Conservation (phyloP, 2,797 vertebrate genomes). For the Paguma larvata region DNA sequence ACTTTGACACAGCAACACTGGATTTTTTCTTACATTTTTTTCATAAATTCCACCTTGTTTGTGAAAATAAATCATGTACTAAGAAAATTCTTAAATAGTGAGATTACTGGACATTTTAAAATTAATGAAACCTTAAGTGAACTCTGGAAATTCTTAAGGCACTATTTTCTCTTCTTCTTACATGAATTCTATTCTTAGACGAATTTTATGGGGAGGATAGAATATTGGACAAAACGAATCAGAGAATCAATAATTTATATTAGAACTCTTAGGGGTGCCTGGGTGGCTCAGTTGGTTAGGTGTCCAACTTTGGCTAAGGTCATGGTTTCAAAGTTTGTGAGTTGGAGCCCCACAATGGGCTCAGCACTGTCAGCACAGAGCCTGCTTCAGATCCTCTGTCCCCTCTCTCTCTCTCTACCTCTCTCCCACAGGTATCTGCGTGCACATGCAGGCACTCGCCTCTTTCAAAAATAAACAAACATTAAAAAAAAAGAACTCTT, state of each 20-base stretch:
- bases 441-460: too few relatives aligned
- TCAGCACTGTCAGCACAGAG: too few relatives aligned
- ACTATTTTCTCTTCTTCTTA: background rate
- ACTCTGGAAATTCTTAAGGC: background rate
- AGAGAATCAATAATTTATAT: background rate
- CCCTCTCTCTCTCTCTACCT: too few relatives aligned
- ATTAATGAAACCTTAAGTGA: background rate
- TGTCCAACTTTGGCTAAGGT: too few relatives aligned
- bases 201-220: background rate
- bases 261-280: background rate
- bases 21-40: background rate
- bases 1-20: background rate
- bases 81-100: background rate
- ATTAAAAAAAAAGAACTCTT: background rate
- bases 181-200: background rate
- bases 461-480: too few relatives aligned
- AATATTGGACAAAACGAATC: background rate
- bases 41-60: background rate
- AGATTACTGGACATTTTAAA: constrained; percentile 13
- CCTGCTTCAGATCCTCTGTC: too few relatives aligned
- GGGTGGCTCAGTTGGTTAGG: too few relatives aligned
- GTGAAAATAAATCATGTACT: background rate
- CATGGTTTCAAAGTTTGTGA: too few relatives aligned
- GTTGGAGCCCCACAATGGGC: too few relatives aligned
- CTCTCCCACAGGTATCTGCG: too few relatives aligned